A percentile compares a stretch with the other conserved stretches of the same genome.
Conservation (phyloP, 1,140 invertebrate species). For the Hycleus phaleratus region DNA sequence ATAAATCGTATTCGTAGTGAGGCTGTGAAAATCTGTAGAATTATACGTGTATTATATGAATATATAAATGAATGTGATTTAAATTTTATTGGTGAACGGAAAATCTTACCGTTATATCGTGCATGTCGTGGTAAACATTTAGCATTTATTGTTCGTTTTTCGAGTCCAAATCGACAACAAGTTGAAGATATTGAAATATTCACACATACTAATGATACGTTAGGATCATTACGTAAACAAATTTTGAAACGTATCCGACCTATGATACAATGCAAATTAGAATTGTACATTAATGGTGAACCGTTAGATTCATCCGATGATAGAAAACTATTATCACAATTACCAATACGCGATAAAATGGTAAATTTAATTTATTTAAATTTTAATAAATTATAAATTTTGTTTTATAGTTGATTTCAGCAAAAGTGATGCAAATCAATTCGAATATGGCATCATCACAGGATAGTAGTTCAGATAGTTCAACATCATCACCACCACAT, state of each 20-base stretch:
- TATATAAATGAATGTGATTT: slow-evolving; percentile 95
- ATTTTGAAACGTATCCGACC: slow-evolving; percentile 69
- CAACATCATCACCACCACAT: slow-evolving; percentile 79
- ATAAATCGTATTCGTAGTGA: slow-evolving; percentile 56
- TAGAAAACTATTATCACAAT: slow-evolving; percentile 78
- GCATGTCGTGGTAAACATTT: slow-evolving; percentile 87
- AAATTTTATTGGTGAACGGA: slow-evolving; percentile 81
- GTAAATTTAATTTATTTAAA: slow-evolving; percentile 43
- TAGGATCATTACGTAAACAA: slow-evolving; percentile 70
- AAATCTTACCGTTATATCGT: slow-evolving; percentile 79
- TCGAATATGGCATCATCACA: slow-evolving; percentile 79
- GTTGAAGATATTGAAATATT: slow-evolving; percentile 88
- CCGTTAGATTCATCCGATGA: slow-evolving; percentile 80
- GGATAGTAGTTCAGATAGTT: slow-evolving; percentile 53
- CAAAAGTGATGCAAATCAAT: slow-evolving; percentile 74
- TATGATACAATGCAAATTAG: slow-evolving; percentile 73
- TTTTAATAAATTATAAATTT: too few species aligned
- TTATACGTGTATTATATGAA: slow-evolving; percentile 90
- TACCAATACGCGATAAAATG: slow-evolving; percentile 86
- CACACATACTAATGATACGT: slow-evolving; percentile 91
- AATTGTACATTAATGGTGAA: slow-evolving; percentile 86
- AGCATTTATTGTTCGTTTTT: slow-evolving; percentile 76
- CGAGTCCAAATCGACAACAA: slow-evolving; percentile 73
- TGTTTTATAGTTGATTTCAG: slow-evolving; percentile 63
- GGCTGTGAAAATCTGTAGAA: slow-evolving; percentile 85